Evolutionary conservation across 2,888 invertebrate species (phyloP), one percentile per base, ranked within the genome.

Genomic region (Eugnorisma glareosa): DNA sequence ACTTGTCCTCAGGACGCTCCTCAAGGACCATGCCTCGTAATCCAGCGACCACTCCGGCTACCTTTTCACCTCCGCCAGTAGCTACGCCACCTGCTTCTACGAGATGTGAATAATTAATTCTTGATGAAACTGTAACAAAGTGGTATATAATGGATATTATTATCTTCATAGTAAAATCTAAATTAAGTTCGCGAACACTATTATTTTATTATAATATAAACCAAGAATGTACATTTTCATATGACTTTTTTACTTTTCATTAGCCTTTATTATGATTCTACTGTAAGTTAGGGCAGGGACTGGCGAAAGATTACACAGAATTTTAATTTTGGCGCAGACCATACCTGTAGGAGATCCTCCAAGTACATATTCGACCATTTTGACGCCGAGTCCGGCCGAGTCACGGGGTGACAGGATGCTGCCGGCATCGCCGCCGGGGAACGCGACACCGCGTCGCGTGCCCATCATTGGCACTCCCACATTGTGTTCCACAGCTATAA

Each of bases 351-450:
- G 99, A 84, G 99, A 99, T 85, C 98, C 98, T 86, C 99, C 99
- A 90, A 99, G 97, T 79, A 99, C 99, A 95, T 99, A 99, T 96
- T 99, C 99, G 74, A 99, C 99, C 99, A 99, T 99, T 97, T 99
- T 99, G 89, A 99, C 99, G 88, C 99, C 99, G 87, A 99, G 97
- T 66, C 99, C 99, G 86, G 99, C 98, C 88, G 99, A 98, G 94
- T 99, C 98, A 84, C 99, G 97, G 67, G 99, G 98, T 67, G 98
- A 98, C 88, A 97, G 97, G 90, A 98, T 97, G 92, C 97, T 97
- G 91, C 97, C 97, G 18, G 97, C 97, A 94, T 97, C 97, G 66
- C 97, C 97, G 86, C 98, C 97, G 88, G 97, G 97, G 95, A 97
- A 97, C 70, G 97, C 97, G 79, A 97, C 98, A 81, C 97, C 97